Conservation (phyloP, 1,140 invertebrate species). For the Hirudo medicinalis region DNA sequence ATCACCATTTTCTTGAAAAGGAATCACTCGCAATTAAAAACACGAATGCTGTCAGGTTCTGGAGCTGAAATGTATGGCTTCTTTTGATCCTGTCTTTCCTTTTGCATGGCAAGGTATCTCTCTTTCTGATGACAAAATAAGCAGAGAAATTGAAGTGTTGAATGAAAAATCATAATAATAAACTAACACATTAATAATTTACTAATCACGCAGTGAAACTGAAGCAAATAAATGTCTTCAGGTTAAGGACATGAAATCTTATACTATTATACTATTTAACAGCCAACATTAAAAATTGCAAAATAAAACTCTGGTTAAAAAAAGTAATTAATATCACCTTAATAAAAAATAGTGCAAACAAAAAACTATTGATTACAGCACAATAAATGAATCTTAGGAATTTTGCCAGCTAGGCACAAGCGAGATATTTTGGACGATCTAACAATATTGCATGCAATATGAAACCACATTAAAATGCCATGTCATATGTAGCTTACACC, state of each 20-base stretch:
- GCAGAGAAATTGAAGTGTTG: background rate
- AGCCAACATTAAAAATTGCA: no score
- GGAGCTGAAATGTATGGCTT: background rate
- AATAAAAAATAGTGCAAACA: background rate
- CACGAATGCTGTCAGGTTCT: conserved; percentile 9
- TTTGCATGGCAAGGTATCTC: conserved; percentile 7
- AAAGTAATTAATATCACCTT: background rate
- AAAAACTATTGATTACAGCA: background rate
- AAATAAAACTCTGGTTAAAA: no score
- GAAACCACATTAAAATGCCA: background rate
- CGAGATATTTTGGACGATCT: no score
- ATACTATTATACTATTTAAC: no score
- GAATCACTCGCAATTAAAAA: background rate
- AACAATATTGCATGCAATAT: background rate
- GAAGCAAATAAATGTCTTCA: no score
- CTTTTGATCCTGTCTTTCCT: background rate
- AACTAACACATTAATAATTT: background rate
- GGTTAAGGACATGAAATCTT: no score
- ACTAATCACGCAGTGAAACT: no score
- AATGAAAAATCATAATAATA: background rate
- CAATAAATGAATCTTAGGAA: no score
- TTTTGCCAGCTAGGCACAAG: no score
- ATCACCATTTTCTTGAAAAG: no score
- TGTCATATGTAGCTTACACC: no score
- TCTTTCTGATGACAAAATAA: background rate